Percentiles rank a stretch among this genome's conserved stretches.
Conservation (phyloP, 2,888 invertebrate genomes). For the Microplitis manilae region DNA sequence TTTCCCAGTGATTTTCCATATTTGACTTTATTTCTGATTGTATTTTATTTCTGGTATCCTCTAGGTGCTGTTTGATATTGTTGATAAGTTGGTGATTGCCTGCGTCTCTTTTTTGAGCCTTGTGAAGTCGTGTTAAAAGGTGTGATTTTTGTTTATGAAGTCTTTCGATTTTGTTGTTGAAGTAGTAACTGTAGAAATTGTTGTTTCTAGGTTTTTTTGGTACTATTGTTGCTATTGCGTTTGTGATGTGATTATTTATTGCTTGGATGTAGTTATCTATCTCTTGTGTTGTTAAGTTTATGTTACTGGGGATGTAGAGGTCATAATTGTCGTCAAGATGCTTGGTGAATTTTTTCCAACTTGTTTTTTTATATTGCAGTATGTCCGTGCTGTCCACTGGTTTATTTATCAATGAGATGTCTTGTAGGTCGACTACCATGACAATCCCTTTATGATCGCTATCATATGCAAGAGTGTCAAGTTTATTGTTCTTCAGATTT, state of each 20-base stretch:
- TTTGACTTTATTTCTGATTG: neutral
- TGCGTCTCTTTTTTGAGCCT: too few relatives aligned
- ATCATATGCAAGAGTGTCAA: slow-evolving; percentile 11
- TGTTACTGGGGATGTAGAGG: neutral
- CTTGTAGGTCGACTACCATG: neutral
- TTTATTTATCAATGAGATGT: neutral
- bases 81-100: neutral
- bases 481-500: neutral
- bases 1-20: slow-evolving; percentile 30
- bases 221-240: too few relatives aligned
- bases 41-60: neutral
- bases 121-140: too few relatives aligned
- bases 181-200: slow-evolving; percentile 21
- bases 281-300: slow-evolving; percentile 11
- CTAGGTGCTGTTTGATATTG: neutral
- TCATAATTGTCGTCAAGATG: neutral
- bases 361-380: slow-evolving; percentile 26
- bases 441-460: slow-evolving; percentile 33
- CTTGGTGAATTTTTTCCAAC: slow-evolving; percentile 18
- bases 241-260: neutral
- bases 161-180: slow-evolving; percentile 21
- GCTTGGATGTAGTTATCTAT: slow-evolving; percentile 5
- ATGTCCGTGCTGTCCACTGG: neutral
- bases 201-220: neutral
- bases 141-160: slow-evolving; percentile 2